Base-by-base conservation (phyloP, 2,113 vertebrate genomes). In the Scomber scombrus region DNA sequence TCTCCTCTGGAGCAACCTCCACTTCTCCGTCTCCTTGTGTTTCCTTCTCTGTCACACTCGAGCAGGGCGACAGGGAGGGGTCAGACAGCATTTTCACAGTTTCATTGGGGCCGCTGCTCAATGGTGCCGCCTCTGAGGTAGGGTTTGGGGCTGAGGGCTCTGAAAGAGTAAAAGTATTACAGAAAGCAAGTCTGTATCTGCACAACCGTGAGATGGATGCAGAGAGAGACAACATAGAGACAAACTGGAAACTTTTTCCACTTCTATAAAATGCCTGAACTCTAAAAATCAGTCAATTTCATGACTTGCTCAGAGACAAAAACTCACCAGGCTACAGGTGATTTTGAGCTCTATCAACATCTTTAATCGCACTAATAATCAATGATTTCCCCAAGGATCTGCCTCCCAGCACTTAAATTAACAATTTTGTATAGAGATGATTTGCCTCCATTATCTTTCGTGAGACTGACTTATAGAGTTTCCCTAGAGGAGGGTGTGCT, bases 1-100 rank as follows among this genome's bases (percentile, higher is more conserved):
- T 97, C 93, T 99, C 98, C 18, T 95, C 96, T 61, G 96, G 95
- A 76, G 93, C 93, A 60, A 85, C 52, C 4, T 85, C 84, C 5
- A 18, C 15, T 6, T 89, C 85, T 45, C 56, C 54, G 2, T 87
- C 74, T 65, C 71, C 71, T 3, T 63, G 34, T 3, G 62, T 16
- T 23, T 86, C 83, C 49, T 23, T 89, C 51, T 87, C 90, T 14
- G 80, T n/a, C 21, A 67, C 29, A 45, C 19, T 40, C 1, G 11
- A 68, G 66, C 60, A 57, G 55, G 54, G 80, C n/a, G 81, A 80
- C 80, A 79, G 58, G 13, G 78, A 70, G 7, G 70, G 34, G 14
- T 87, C 82, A 11, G 70, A 67, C 0, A 77, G 46, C 5, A 70
- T 46, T 31, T 66, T 86, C 46, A 68, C 19, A 47, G 47, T 64